Conservation (phyloP, 2,888 invertebrate genomes). For the Caenorhabditis sp. region DNA sequence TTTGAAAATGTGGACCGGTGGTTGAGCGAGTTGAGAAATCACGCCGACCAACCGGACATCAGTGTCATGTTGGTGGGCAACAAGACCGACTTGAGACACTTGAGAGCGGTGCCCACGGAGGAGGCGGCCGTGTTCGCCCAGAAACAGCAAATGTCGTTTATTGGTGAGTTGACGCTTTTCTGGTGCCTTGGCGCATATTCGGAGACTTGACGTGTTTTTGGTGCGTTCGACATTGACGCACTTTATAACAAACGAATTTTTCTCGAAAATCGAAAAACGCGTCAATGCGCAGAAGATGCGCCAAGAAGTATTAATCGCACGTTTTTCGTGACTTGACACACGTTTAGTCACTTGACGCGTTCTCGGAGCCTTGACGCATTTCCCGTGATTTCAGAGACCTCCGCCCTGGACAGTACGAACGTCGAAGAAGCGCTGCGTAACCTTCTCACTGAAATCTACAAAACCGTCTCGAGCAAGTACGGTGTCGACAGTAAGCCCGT, state of each 20-base stretch:
- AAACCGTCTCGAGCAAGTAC: constrained; percentile 78
- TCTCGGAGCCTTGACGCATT: not conserved
- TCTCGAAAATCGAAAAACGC: too few relatives aligned
- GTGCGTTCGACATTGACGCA: not conserved
- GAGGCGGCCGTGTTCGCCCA: constrained; percentile 96
- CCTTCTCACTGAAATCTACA: constrained; percentile 91
- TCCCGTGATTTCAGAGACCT: constrained; percentile 88
- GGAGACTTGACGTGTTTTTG: not conserved
- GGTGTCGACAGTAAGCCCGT: constrained; percentile 72
- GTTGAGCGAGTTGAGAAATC: constrained; percentile 93
- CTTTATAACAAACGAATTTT: not conserved
- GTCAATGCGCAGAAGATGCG: too few relatives aligned
- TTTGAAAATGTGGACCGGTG: constrained; percentile 20
- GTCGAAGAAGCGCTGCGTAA: constrained; percentile 99
- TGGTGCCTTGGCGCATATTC: not conserved
- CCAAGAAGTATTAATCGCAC: too few relatives aligned
- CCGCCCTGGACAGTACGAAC: constrained; percentile 99
- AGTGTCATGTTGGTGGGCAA: constrained; percentile 98
- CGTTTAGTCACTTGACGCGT: too few relatives aligned
- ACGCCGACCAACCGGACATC: constrained; percentile 97
- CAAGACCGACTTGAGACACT: constrained; percentile 96
- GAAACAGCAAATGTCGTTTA: constrained; percentile 82
- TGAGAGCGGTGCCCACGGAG: constrained; percentile 98
- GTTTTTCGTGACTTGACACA: too few relatives aligned
- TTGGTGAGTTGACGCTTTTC: constrained; percentile 71